phyloP scores from a whole-genome alignment of 2,888 invertebrate genomes.

The Kuschelorhynchus macadamiae region DNA sequence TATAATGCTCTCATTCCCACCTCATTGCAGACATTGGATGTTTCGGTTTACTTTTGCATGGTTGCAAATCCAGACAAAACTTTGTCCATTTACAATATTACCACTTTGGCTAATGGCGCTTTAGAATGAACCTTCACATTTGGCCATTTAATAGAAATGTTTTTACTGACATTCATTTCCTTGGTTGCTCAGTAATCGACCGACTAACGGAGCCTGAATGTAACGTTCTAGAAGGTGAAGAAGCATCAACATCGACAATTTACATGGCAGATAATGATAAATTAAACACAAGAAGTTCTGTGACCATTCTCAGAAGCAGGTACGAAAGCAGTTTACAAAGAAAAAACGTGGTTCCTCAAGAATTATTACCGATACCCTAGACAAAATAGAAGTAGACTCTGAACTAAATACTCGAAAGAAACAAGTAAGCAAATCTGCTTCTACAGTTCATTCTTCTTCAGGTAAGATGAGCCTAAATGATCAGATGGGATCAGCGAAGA shows the following conservation, averaged over 20 bases:
- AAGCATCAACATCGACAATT: too few relatives aligned
- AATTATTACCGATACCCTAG: slow-evolving; percentile 4
- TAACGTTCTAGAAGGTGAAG: slow-evolving; percentile 23
- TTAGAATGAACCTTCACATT: slow-evolving; percentile 26
- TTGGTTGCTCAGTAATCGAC: slow-evolving; percentile 19
- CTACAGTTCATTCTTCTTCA: too few relatives aligned
- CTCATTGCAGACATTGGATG: too few relatives aligned
- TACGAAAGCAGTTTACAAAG: slow-evolving; percentile 18
- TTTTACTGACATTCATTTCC: slow-evolving; percentile 26
- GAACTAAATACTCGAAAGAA: slow-evolving; percentile 5
- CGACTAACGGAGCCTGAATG: slow-evolving; percentile 26
- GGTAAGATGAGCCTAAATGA: too few relatives aligned
- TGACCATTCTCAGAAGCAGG: slow-evolving; percentile 27
- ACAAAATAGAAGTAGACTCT: neutral
- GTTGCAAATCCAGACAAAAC: too few relatives aligned
- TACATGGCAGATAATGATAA: too few relatives aligned
- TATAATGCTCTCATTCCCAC: too few relatives aligned
- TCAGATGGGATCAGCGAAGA: too few relatives aligned
- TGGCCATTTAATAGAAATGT: too few relatives aligned
- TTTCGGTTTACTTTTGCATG: too few relatives aligned
- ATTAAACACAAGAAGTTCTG: slow-evolving; percentile 17
- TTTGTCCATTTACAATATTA: slow-evolving; percentile 39
- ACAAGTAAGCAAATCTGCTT: too few relatives aligned
- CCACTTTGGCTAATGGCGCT: slow-evolving; percentile 22
- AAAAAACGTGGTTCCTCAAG: slow-evolving; percentile 19